Conservation (phyloP, 2,888 invertebrate species). For the Drosophila ustulata region DNA sequence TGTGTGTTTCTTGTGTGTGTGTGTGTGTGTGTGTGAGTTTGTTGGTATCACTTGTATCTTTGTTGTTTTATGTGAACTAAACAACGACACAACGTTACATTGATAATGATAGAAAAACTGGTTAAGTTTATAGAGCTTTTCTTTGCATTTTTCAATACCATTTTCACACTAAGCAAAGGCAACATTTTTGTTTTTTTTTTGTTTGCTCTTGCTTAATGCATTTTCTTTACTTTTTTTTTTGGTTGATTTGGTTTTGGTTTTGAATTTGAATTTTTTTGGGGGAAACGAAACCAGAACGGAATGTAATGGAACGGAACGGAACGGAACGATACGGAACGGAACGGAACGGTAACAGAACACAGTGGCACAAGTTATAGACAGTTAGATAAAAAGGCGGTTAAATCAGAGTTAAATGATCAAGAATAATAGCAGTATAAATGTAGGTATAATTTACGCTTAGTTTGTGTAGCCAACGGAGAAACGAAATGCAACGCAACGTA, state of each 20-base stretch:
- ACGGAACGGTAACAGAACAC: conserved; percentile 43
- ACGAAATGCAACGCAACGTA: conserved; percentile 33
- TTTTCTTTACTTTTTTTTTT: neutral
- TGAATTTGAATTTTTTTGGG: conserved; percentile 6
- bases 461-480: conserved; percentile 35
- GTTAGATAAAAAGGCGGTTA: conserved; percentile 40
- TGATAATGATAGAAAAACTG: conserved; percentile 59
- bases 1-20: conserved; percentile 20
- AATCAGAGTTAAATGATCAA: conserved; percentile 20
- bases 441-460: conserved; percentile 8
- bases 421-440: conserved; percentile 5
- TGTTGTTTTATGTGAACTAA: conserved; percentile 64
- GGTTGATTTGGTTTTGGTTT: neutral
- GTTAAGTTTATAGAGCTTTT: conserved; percentile 39
- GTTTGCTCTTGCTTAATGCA: conserved; percentile 32
- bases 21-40: conserved; percentile 5
- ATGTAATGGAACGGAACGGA: conserved; percentile 27
- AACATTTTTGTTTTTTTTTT: conserved; percentile 16
- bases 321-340: conserved; percentile 19
- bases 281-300: conserved; percentile 34
- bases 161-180: conserved; percentile 32
- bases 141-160: conserved; percentile 33
- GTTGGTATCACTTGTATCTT: conserved; percentile 31
- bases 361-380: conserved; percentile 49
- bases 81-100: conserved; percentile 76